Percentiles rank a stretch among this genome's conserved stretches.
These are phyloP conservation scores for Callionymus lyra DNA, from an alignment of 2,113 vertebrate species.

Conservation along the genomic window DNA sequence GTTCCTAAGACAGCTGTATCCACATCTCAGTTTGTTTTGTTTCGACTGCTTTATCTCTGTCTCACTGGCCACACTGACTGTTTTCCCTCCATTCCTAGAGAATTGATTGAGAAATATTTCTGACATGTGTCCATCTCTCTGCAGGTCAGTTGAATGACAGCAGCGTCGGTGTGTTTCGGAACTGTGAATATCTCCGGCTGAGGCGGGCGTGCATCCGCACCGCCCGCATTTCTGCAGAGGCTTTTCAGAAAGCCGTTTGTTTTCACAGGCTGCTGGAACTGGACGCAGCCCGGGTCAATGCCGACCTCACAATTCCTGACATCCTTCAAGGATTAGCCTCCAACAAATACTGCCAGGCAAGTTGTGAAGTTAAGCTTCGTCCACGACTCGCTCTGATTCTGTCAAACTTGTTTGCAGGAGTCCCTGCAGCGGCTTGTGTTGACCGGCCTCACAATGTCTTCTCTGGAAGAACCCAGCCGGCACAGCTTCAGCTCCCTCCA, in stretches of 20 bases:
- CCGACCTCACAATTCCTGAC: slow-evolving; percentile 93
- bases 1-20: no score
- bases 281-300: slow-evolving; percentile 89
- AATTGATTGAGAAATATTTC: no score
- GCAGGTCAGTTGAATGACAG: slow-evolving; percentile 91
- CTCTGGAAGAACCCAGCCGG: slow-evolving; percentile 83
- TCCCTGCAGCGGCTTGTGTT: slow-evolving; percentile 89
- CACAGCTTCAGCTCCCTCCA: slow-evolving; percentile 81
- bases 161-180: slow-evolving; percentile 90
- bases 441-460: slow-evolving; percentile 90
- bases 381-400: no score
- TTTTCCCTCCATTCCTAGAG: no score
- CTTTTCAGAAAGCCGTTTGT: slow-evolving; percentile 88
- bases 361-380: no score
- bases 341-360: slow-evolving; percentile 79
- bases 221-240: slow-evolving; percentile 92
- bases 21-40: no score
- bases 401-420: slow-evolving; percentile 59
- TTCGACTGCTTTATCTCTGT: no score
- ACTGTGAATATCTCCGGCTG: slow-evolving; percentile 80
- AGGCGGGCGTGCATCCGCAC: slow-evolving; percentile 90
- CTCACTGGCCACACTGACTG: no score
- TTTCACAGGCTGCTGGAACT: slow-evolving; percentile 90
- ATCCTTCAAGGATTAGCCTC: slow-evolving; percentile 87
- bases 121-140: background rate